Percentiles rank a stretch among this genome's conserved stretches.
Conservation (phyloP, 2,797 vertebrate genomes). For the Alectoris magna region DNA sequence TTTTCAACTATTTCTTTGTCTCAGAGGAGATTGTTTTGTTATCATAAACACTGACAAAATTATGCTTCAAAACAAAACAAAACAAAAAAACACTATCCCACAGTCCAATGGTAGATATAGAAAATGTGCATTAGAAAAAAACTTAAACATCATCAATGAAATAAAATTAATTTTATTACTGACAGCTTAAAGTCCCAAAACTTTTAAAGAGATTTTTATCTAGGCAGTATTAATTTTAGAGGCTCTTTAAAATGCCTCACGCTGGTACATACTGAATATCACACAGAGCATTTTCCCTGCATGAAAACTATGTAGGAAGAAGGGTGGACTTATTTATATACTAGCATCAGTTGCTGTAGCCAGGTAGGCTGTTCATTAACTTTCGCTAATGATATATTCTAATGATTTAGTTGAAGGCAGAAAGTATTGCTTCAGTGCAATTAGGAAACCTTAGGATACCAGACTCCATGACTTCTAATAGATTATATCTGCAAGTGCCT, state of each 20-base stretch:
- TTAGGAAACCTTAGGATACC: background rate
- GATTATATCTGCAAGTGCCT: background rate
- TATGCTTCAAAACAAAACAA: background rate
- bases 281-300: background rate
- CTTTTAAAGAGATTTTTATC: background rate
- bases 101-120: background rate
- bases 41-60: background rate
- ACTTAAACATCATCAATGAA: background rate
- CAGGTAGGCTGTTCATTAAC: constrained; percentile 13
- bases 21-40: background rate
- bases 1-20: background rate
- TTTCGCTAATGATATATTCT: background rate
- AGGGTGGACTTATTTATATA: background rate
- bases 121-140: background rate
- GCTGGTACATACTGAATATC: background rate
- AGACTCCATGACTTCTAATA: background rate
- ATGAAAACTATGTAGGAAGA: background rate
- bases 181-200: background rate
- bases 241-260: background rate
- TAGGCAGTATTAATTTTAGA: background rate
- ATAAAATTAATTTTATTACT: background rate
- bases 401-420: background rate
- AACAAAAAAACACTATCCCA: background rate
- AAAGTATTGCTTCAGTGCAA: background rate
- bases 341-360: background rate